phyloP scores from a whole-genome alignment of 2,888 invertebrate genomes.

The Lepidochitona cinerea region DNA sequence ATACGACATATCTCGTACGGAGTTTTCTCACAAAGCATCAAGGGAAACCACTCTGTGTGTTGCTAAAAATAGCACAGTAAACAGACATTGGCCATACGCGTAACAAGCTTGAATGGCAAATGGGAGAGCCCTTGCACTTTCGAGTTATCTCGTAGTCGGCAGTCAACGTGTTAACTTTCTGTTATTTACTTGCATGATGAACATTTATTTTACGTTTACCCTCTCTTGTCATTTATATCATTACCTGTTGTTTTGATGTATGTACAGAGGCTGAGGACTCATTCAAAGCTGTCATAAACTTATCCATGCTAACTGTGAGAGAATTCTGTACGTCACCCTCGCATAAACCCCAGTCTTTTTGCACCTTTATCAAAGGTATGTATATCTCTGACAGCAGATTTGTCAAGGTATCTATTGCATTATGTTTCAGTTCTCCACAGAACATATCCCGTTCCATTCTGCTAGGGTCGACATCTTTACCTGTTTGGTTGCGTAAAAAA shows the following conservation, averaged over 20 bases:
- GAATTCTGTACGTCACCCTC: constrained; percentile 56
- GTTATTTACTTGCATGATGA: too few species aligned
- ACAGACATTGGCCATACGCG: too few species aligned
- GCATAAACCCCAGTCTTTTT: constrained; percentile 69
- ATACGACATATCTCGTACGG: too few species aligned
- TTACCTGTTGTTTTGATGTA: constrained; percentile 64
- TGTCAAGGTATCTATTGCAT: constrained; percentile 63
- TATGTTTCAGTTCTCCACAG: constrained; percentile 69
- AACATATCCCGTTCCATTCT: constrained; percentile 67
- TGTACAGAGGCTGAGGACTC: constrained; percentile 64
- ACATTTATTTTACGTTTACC: too few species aligned
- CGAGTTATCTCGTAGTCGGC: too few species aligned
- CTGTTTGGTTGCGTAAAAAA: constrained; percentile 63
- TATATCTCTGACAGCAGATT: constrained; percentile 66
- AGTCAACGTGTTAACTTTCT: too few species aligned
- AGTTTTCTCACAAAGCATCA: too few species aligned
- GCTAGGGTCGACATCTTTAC: constrained; percentile 63
- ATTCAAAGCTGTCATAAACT: constrained; percentile 59
- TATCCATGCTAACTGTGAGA: constrained; percentile 66
- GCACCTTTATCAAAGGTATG: constrained; percentile 64
- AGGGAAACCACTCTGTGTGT: too few species aligned
- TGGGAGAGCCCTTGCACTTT: too few species aligned
- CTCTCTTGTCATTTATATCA: too few species aligned
- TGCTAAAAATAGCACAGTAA: too few species aligned
- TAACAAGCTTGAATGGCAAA: too few species aligned